Percentiles rank a stretch among this genome's conserved stretches.
Conservation (phyloP, 2,797 vertebrate genomes). For the Brotula barbata region DNA sequence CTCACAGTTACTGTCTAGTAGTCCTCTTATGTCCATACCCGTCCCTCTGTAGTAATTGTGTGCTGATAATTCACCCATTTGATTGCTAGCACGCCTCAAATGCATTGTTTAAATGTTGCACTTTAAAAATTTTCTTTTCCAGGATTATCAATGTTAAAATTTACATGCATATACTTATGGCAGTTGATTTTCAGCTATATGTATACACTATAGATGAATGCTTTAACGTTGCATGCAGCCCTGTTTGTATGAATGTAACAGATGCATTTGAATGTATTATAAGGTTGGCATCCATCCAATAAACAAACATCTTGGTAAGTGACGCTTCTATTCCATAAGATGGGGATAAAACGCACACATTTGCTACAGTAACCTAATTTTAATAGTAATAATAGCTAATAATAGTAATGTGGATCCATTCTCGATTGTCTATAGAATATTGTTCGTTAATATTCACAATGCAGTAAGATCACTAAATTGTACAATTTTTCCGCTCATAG, state of each 20-base stretch:
- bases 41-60: slow-evolving; percentile 41
- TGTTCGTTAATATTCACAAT: slow-evolving; percentile 9
- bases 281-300: slow-evolving; percentile 61
- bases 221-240: slow-evolving; percentile 48
- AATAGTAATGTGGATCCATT: slow-evolving; percentile 8
- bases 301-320: slow-evolving; percentile 71
- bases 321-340: slow-evolving; percentile 67
- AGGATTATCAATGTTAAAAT: slow-evolving; percentile 16
- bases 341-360: too few species aligned
- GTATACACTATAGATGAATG: slow-evolving; percentile 13
- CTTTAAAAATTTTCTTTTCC: slow-evolving; percentile 19
- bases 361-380: slow-evolving; percentile 7
- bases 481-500: too few species aligned
- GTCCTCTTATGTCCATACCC: slow-evolving; percentile 27
- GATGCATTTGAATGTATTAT: slow-evolving; percentile 65
- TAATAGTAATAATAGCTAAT: too few species aligned
- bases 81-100: slow-evolving; percentile 31
- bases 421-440: slow-evolving; percentile 13
- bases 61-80: slow-evolving; percentile 24
- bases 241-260: slow-evolving; percentile 51
- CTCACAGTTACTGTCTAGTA: slow-evolving; percentile 49
- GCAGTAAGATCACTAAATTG: slow-evolving; percentile 14
- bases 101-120: slow-evolving; percentile 31
- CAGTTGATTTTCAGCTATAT: slow-evolving; percentile 3
- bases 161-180: slow-evolving; percentile 47